A percentile compares a stretch with the other conserved stretches of the same genome.
Conservation (phyloP, 2,113 vertebrate genomes). For the Globicephala melas region DNA sequence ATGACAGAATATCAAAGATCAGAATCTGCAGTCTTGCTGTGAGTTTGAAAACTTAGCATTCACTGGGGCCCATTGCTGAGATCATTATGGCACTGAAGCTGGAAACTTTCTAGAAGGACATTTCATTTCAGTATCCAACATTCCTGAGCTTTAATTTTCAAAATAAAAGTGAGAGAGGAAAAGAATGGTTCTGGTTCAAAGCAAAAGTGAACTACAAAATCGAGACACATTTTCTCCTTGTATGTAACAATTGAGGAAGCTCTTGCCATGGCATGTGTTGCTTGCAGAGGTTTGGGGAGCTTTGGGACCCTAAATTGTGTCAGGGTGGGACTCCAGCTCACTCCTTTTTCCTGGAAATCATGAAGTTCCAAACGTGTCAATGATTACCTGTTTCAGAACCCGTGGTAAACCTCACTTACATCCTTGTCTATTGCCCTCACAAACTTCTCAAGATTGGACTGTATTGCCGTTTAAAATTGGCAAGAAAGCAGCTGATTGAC, state of each 20-base stretch:
- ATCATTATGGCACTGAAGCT: not conserved
- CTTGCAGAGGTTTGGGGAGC: not conserved
- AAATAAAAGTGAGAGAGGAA: not conserved
- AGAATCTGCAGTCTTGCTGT: conserved; percentile 29
- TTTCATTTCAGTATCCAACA: not conserved
- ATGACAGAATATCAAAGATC: conserved; percentile 18
- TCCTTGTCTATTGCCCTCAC: not conserved
- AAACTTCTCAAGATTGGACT: not conserved
- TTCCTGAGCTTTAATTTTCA: not conserved
- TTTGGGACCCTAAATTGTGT: not conserved
- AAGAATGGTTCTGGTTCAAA: not conserved
- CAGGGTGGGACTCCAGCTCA: not conserved
- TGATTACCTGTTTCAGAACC: not conserved
- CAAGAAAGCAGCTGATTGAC: not conserved
- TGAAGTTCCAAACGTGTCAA: not conserved
- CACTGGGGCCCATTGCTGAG: not conserved
- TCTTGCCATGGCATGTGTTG: not conserved
- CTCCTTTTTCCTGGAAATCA: not conserved
- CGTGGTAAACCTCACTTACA: not conserved
- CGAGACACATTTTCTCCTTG: not conserved
- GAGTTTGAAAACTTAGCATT: not conserved
- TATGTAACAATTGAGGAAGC: not conserved
- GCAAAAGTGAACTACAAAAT: not conserved
- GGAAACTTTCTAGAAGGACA: not conserved
- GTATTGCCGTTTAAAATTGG: not conserved